These are phyloP conservation scores for Metalampra italica DNA, from an alignment of 2,888 invertebrate genomes.

Conservation along the genomic window DNA sequence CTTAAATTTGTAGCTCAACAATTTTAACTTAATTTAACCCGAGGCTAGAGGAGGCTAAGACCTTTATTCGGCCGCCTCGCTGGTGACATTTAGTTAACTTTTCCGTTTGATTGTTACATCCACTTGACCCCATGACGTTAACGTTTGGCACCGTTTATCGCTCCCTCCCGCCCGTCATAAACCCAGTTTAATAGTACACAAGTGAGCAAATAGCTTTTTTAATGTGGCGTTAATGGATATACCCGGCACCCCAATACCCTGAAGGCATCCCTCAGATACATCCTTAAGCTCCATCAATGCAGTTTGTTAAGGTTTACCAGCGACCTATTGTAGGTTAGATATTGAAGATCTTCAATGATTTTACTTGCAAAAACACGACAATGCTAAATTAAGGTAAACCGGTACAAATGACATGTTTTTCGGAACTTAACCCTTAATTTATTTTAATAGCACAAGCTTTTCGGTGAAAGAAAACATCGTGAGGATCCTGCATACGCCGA, in stretches of 20 bases:
- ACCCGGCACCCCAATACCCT: conserved; percentile 31
- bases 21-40: background rate
- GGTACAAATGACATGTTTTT: too few species aligned
- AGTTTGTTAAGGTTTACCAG: conserved; percentile 21
- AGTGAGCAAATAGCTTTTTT: conserved; percentile 51
- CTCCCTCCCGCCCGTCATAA: conserved; percentile 44
- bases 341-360: too few species aligned
- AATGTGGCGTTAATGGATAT: conserved; percentile 52
- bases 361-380: too few species aligned
- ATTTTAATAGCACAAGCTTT: too few species aligned
- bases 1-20: background rate
- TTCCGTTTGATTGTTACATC: conserved; percentile 25
- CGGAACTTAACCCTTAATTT: too few species aligned
- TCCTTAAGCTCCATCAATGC: conserved; percentile 21
- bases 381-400: too few species aligned
- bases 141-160: conserved; percentile 42
- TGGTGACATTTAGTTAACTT: background rate
- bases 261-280: conserved; percentile 20
- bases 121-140: conserved; percentile 48
- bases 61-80: too few species aligned
- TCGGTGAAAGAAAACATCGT: too few species aligned
- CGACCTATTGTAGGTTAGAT: background rate
- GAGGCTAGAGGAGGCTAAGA: background rate
- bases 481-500: too few species aligned
- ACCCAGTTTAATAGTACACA: conserved; percentile 44